A percentile compares a stretch with the other conserved stretches of the same genome.
Conservation (phyloP, 2,113 vertebrate genomes). For the Campylorhamphus procurvoides region DNA sequence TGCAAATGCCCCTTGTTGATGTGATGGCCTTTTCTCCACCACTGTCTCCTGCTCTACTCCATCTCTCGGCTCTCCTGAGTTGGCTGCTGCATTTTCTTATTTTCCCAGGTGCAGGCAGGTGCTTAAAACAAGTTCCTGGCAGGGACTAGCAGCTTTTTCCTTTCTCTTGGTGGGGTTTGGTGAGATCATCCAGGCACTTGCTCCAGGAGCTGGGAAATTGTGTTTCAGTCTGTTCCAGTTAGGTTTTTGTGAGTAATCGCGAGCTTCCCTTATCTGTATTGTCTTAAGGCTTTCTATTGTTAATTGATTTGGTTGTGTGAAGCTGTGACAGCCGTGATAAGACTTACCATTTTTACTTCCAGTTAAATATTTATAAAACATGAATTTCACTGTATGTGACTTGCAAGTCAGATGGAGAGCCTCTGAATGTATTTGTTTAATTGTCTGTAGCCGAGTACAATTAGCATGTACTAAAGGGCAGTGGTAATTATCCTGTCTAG, state of each 20-base stretch:
- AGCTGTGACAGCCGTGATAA: neutral
- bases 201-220: neutral
- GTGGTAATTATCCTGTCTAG: slow-evolving; percentile 11
- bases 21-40: neutral
- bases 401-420: neutral
- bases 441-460: neutral
- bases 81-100: neutral
- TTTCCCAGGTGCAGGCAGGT: neutral
- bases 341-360: neutral
- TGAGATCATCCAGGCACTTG: neutral
- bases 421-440: slow-evolving; percentile 8
- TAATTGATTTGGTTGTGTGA: neutral
- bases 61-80: neutral
- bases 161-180: neutral
- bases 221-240: neutral
- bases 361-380: neutral
- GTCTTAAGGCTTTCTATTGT: neutral
- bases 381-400: neutral
- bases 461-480: neutral
- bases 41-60: neutral
- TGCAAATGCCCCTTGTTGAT: neutral
- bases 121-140: neutral
- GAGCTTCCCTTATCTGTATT: neutral
- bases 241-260: neutral
- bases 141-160: neutral